Percentiles rank a stretch among this genome's conserved stretches.
These are phyloP conservation scores for Phataginus tricuspis DNA, from an alignment of 2,797 vertebrate genomes.

Conservation along the genomic window DNA sequence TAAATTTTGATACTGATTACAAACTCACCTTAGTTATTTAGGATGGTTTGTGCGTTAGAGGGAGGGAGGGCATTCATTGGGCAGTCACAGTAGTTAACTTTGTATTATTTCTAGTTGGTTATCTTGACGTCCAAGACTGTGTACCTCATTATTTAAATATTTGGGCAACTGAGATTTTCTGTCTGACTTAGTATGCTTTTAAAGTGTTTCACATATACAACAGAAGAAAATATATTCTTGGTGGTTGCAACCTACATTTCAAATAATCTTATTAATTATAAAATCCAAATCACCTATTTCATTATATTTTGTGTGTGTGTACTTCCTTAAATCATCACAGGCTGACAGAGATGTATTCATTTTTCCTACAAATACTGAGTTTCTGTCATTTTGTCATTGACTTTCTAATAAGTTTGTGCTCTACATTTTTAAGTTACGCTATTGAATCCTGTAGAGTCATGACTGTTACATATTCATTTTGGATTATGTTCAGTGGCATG, in stretches of 20 bases:
- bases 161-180: constrained; percentile 11
- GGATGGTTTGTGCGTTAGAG: background rate
- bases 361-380: constrained; percentile 38
- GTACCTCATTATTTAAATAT: background rate
- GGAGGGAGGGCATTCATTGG: background rate
- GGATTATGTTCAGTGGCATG: background rate
- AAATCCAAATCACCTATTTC: background rate
- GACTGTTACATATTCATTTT: constrained; percentile 9
- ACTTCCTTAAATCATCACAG: constrained; percentile 6
- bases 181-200: background rate
- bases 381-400: constrained; percentile 45
- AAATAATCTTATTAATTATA: constrained; percentile 5
- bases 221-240: background rate
- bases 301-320: constrained; percentile 4
- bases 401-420: constrained; percentile 22
- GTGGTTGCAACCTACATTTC: background rate
- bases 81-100: background rate
- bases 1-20: background rate
- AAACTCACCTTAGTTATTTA: background rate
- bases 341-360: background rate
- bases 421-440: background rate
- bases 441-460: background rate
- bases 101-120: background rate
- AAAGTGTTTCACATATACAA: background rate
- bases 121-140: background rate